These are phyloP conservation scores for Dermochelys coriacea DNA, from an alignment of 2,797 vertebrate species.

Conservation along the genomic window DNA sequence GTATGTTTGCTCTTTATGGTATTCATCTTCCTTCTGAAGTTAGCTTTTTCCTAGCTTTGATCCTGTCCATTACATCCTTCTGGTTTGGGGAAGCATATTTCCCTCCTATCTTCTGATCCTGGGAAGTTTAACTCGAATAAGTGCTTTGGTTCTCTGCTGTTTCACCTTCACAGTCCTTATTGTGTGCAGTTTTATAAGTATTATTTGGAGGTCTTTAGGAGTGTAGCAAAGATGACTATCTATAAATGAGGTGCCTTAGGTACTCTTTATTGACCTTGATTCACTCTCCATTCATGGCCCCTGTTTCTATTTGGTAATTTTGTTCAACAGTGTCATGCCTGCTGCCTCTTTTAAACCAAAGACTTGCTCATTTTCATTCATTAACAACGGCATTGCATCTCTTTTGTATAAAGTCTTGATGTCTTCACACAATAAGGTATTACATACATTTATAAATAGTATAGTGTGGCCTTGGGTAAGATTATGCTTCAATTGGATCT, in stretches of 20 bases:
- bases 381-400: conserved; percentile 23
- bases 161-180: conserved; percentile 72
- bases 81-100: conserved; percentile 13
- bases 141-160: conserved; percentile 46
- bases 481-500: conserved; percentile 56
- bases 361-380: conserved; percentile 74
- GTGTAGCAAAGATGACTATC: conserved; percentile 79
- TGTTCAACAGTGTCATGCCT: conserved; percentile 67
- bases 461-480: conserved; percentile 63
- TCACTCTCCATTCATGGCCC: conserved; percentile 66
- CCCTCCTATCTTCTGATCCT: conserved; percentile 15
- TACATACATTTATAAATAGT: conserved; percentile 58
- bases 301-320: conserved; percentile 59
- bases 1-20: neutral
- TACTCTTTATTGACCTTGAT: conserved; percentile 82
- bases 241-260: conserved; percentile 83
- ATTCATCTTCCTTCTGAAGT: conserved; percentile 16
- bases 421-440: conserved; percentile 46
- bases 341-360: conserved; percentile 81
- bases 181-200: conserved; percentile 51
- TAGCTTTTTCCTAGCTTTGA: conserved; percentile 17
- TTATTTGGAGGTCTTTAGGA: conserved; percentile 76
- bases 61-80: conserved; percentile 15
- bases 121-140: conserved; percentile 39
- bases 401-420: conserved; percentile 52